A percentile compares a stretch with the other conserved stretches of the same genome.
Conservation (phyloP, 2,888 invertebrate genomes). For the Steinernema scapterisci region DNA sequence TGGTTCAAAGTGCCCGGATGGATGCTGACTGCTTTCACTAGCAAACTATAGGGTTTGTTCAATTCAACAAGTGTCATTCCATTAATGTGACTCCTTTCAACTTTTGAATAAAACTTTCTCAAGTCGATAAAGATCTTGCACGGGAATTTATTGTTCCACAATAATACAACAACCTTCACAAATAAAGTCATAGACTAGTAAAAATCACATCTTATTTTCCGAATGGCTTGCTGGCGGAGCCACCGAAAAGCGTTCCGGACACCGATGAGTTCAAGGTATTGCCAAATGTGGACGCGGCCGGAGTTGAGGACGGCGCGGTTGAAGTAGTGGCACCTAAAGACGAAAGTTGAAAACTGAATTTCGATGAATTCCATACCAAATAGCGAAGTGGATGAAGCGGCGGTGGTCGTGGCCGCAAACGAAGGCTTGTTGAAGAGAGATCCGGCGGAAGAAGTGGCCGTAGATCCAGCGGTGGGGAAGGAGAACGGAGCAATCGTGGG, state of each 20-base stretch:
- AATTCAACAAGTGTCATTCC: neutral
- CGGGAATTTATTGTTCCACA: too few relatives aligned
- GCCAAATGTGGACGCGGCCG: constrained; percentile 30
- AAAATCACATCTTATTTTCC: constrained; percentile 8
- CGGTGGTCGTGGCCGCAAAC: neutral
- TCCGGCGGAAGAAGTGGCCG: neutral
- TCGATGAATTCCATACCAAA: neutral
- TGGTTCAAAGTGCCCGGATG: constrained; percentile 43
- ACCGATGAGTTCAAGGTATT: constrained; percentile 30
- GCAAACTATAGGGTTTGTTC: constrained; percentile 32
- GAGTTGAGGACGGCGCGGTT: constrained; percentile 11
- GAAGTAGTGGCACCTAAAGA: constrained; percentile 12
- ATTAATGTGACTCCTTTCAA: too few relatives aligned
- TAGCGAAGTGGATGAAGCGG: neutral
- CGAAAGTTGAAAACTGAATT: neutral
- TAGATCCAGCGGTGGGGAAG: neutral
- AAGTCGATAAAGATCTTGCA: too few relatives aligned
- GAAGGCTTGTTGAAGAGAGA: constrained; percentile 19
- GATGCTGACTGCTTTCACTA: constrained; percentile 32
- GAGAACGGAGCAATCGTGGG: constrained; percentile 2
- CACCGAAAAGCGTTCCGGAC: constrained; percentile 35
- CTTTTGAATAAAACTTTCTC: too few relatives aligned
- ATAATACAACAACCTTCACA: neutral
- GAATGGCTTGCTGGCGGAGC: constrained; percentile 35
- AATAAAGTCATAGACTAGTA: neutral